phyloP scores from a whole-genome alignment of 1,140 invertebrate genomes.

The Octopus sinensis region DNA sequence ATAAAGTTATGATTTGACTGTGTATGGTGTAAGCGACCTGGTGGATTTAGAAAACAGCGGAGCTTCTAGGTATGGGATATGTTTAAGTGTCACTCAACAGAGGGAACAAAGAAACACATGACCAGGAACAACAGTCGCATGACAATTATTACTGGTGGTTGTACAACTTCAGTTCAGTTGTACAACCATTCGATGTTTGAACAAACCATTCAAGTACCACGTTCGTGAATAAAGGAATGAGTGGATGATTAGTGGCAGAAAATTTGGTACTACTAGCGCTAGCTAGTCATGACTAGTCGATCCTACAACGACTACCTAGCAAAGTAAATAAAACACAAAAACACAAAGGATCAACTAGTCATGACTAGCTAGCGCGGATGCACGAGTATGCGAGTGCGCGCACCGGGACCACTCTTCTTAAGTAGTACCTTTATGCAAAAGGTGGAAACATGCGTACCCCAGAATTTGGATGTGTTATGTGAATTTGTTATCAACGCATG shows the following conservation, averaged over 20 bases:
- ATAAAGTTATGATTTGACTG: constrained; percentile 8
- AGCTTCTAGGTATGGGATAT: constrained; percentile 4
- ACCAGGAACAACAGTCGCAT: neutral
- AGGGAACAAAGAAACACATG: constrained; percentile 4
- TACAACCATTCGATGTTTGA: too few species aligned
- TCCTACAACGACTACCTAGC: too few species aligned
- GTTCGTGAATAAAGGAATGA: neutral
- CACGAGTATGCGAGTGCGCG: too few species aligned
- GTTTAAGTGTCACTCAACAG: constrained; percentile 1
- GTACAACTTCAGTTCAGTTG: neutral
- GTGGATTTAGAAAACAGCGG: neutral
- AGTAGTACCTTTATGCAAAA: too few species aligned
- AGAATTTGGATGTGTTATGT: constrained; percentile 1
- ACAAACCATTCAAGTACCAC: constrained; percentile 4
- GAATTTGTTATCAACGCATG: constrained; percentile 1
- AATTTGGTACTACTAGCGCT: too few species aligned
- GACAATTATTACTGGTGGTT: neutral
- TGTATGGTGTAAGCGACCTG: neutral
- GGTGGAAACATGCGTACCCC: constrained; percentile 6
- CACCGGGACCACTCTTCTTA: too few species aligned
- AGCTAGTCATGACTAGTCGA: too few species aligned
- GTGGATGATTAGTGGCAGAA: neutral
- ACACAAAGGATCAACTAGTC: too few species aligned
- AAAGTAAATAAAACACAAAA: too few species aligned
- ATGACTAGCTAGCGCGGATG: too few species aligned